Evolutionary conservation across 2,113 vertebrate genomes (phyloP), one percentile per base, ranked within the genome.

Genomic region (Notothenia rossii): DNA sequence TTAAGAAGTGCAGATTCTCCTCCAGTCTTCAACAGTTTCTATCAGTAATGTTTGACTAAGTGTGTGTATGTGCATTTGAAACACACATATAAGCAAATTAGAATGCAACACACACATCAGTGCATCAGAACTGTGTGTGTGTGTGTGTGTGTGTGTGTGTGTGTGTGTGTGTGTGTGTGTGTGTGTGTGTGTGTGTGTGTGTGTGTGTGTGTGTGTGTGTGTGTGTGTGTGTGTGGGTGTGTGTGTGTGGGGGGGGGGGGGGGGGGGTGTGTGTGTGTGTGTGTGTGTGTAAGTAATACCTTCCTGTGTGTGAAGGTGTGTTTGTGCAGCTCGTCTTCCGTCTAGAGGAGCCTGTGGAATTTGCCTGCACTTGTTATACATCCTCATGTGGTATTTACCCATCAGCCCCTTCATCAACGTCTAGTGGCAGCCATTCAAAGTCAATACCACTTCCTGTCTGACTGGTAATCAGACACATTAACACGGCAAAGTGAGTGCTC

Each of bases 391-490:
- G 43, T 83, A 82, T 91, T 85, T 82, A 80, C 86, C 84, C 77
- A 83, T 88, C 92, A 83, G 60, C 64, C 79, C 75, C 71, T 85
- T 87, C 83, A 75, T 87, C 76, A 82, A n/a, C 60, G 72, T 90
- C 61, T 81, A 75, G 77, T 86, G 84, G 85, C 85, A 92, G 62
- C 25, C 69, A 46, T 77, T 90, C 82, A 86, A 84, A 88, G 86
- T 93, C 87, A 85, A 86, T 89, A 87, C 70, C 83, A 82, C 84
- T 87, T 82, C 75, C 85, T 83, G 74, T 90, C 86, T 85, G 87
- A 72, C 81, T 91, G 73, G 62, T 91, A 89, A 92, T 94, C 89
- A 89, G 62, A 77, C 79, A 86, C 84, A 92, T 92, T 91, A 93
- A 72, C 79, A 54, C n/a, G 20, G 73, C 73, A 83, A 84, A 93